These are phyloP conservation scores for Sicus ferrugineus DNA, from an alignment of 2,888 invertebrate genomes.

Conservation along the genomic window DNA sequence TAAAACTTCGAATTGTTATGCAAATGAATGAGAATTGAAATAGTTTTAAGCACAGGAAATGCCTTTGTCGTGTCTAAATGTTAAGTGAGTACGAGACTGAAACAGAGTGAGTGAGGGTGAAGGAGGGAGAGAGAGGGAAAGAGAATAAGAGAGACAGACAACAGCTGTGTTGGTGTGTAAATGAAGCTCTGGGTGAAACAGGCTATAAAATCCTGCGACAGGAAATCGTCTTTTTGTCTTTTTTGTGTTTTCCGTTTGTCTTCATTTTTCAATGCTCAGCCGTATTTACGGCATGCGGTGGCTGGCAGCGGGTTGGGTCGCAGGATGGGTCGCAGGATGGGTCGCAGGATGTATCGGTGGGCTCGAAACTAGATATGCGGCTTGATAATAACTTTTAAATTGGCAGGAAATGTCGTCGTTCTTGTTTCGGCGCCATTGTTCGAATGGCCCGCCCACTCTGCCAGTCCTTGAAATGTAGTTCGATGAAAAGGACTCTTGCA, in stretches of 20 bases:
- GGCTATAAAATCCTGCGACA: constrained; percentile 15
- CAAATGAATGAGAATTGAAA: constrained; percentile 32
- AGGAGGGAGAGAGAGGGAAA: not conserved
- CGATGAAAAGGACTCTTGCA: not conserved
- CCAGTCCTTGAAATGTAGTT: not conserved
- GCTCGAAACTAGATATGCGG: constrained; percentile 17
- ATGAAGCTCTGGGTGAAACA: not conserved
- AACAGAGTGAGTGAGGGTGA: not conserved
- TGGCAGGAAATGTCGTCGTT: constrained; percentile 26
- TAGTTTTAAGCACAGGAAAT: constrained; percentile 30
- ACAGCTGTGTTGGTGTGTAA: not conserved
- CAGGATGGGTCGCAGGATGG: not conserved
- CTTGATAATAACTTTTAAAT: constrained; percentile 36
- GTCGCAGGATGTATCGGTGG: not conserved
- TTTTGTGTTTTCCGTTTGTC: not conserved
- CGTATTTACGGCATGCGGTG: not conserved
- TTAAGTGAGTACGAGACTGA: not conserved
- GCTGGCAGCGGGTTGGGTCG: not conserved
- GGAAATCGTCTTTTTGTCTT: constrained; percentile 12
- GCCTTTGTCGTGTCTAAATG: constrained; percentile 23
- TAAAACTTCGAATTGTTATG: constrained; percentile 33
- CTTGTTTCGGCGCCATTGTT: constrained; percentile 12
- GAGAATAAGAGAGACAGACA: not conserved
- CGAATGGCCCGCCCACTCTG: not conserved
- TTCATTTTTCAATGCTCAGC: not conserved